Percentiles rank a stretch among this genome's conserved stretches.
Evolutionary conservation across 2,888 invertebrate genomes (phyloP).

Genomic region (Meganola albula): DNA sequence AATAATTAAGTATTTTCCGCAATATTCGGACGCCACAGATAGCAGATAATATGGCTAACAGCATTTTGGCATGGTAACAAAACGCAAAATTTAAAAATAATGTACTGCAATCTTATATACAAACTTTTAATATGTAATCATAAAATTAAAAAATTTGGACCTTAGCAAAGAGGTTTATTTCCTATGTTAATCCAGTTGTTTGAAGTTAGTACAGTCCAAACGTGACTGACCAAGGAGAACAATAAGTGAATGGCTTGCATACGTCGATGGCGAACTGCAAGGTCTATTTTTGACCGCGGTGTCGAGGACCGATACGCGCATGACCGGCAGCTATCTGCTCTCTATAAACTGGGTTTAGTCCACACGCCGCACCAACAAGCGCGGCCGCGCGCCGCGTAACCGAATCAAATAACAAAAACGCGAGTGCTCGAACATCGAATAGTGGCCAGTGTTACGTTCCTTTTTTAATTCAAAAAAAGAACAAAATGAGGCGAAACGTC

Average conservation of each 20-base stretch:
- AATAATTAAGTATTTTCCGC: no score
- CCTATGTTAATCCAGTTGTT: no score
- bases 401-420: slow-evolving; percentile 37
- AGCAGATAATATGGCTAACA: no score
- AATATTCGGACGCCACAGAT: no score
- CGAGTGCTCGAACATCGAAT: slow-evolving; percentile 22
- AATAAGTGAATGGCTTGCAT: slow-evolving; percentile 37
- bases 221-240: slow-evolving; percentile 33
- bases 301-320: slow-evolving; percentile 64
- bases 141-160: no score
- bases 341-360: slow-evolving; percentile 47
- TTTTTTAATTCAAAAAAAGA: slow-evolving; percentile 14
- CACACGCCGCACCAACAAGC: slow-evolving; percentile 56
- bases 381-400: slow-evolving; percentile 68
- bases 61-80: no score
- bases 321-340: slow-evolving; percentile 50
- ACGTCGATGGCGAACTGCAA: slow-evolving; percentile 36
- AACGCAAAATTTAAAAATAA: no score
- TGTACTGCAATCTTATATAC: no score
- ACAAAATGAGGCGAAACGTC: slow-evolving; percentile 65
- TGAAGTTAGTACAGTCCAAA: no score
- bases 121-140: no score
- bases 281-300: slow-evolving; percentile 54
- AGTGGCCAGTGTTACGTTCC: slow-evolving; percentile 32
- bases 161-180: no score